Percentiles rank a stretch among this genome's conserved stretches.
phyloP scores from a whole-genome alignment of 1,140 invertebrate genomes.

The Dreissena rostriformis region DNA sequence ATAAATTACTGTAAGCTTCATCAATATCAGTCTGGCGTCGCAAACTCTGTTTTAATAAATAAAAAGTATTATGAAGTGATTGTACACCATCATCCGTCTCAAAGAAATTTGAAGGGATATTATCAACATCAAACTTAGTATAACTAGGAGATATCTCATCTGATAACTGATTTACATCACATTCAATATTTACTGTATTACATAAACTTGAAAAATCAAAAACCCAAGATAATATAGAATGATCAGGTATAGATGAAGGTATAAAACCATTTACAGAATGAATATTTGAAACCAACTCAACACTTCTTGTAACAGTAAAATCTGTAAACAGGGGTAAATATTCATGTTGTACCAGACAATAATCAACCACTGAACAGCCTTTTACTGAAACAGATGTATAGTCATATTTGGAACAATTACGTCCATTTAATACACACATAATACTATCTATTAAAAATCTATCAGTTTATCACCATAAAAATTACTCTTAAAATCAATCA shows the following conservation, averaged over 20 bases:
- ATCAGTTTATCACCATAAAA: conserved; percentile 39
- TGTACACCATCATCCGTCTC: too few relatives aligned
- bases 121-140: too few relatives aligned
- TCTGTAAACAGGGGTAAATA: background rate
- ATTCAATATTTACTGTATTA: too few relatives aligned
- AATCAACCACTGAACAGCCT: conserved; percentile 50
- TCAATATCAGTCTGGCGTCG: too few relatives aligned
- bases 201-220: too few relatives aligned
- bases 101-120: too few relatives aligned
- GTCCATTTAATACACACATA: conserved; percentile 54
- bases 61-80: too few relatives aligned
- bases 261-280: background rate
- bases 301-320: background rate
- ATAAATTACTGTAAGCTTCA: too few relatives aligned
- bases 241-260: background rate
- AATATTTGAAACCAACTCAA: background rate
- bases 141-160: too few relatives aligned
- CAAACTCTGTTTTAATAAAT: too few relatives aligned
- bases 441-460: conserved; percentile 42
- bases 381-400: conserved; percentile 48
- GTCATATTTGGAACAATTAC: conserved; percentile 24
- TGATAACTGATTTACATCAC: too few relatives aligned
- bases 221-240: background rate
- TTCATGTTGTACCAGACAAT: conserved; percentile 44
- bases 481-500: conserved; percentile 49